Base-by-base conservation (phyloP, 2,113 vertebrate genomes). In the Corythornis vintsioides region DNA sequence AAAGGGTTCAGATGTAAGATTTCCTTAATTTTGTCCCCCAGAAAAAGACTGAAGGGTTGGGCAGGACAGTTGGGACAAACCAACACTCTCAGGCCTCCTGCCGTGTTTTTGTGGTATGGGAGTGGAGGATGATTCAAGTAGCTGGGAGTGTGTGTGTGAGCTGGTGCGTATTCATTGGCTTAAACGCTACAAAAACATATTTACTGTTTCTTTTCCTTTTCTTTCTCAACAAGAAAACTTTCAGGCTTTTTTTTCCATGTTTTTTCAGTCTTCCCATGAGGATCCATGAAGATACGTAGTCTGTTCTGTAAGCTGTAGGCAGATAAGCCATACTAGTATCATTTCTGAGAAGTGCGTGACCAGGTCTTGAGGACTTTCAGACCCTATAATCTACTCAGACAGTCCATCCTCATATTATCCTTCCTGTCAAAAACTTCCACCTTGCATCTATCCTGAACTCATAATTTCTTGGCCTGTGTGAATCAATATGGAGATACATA, bases 1-100 rank as follows among this genome's bases (percentile, higher is more conserved):
- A 71, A 71, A 63, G 29, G n/a, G 40, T 24, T 95, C 29, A 89
- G 56, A 89, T 64, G 61, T 59, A 72, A 93, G 50, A 74, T 86
- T 85, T 85, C 85, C 70, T 71, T 73, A 80, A 85, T 15, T 91
- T 88, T 24, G 35, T 13, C 15, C 38, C 20, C 11, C 24, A 48
- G 47, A 93, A 87, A 84, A 89, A 16, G 9, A 56, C 40, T 35
- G 52, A 91, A 63, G 38, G 22, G n/a, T 19, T 42, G 73, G 31
- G 35, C 59, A 48, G 19, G 60, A 66, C 45, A 53, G 12, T 0
- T 33, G 29, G 42, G 78, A 80, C 33, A 92, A 88, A 63, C 18
- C n/a, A 55, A 48, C 6, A 79, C 28, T 85, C 31, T 65, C 57
- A 84, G 35, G 80, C 56, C 53, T 92, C 89, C 83, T 90, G 50